These are phyloP conservation scores for Psettodes erumei DNA, from an alignment of 2,113 vertebrate genomes.

Conservation along the genomic window DNA sequence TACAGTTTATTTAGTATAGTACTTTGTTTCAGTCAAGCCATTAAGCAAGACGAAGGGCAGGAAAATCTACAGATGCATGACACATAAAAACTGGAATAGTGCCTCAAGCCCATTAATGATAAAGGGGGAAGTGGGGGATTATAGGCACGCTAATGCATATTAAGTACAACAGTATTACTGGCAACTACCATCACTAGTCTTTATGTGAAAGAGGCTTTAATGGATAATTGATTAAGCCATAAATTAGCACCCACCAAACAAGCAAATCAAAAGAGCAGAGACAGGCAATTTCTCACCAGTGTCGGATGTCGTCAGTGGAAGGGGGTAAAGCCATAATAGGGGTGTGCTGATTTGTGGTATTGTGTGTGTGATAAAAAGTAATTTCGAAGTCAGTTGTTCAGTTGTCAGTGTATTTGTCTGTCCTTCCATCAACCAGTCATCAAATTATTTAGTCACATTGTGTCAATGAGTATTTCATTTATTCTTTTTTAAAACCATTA, in stretches of 20 bases:
- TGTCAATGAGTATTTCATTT: background rate
- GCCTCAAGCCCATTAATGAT: constrained; percentile 65
- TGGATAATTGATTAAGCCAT: constrained; percentile 81
- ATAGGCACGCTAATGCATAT: constrained; percentile 74
- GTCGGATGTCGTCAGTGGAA: constrained; percentile 29
- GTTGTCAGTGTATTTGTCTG: constrained; percentile 4
- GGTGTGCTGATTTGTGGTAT: constrained; percentile 46
- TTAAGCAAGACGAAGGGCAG: constrained; percentile 46
- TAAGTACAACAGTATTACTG: constrained; percentile 70
- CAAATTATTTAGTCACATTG: background rate
- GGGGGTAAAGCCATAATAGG: constrained; percentile 14
- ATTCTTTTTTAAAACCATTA: background rate
- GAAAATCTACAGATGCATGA: constrained; percentile 58
- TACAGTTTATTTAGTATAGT: constrained; percentile 33
- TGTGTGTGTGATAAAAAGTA: constrained; percentile 5
- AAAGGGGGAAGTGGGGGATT: constrained; percentile 65
- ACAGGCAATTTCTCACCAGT: constrained; percentile 59
- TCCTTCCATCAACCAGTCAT: constrained; percentile 10
- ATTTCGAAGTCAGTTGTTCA: constrained; percentile 23
- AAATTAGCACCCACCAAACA: constrained; percentile 77
- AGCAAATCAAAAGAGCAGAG: constrained; percentile 75
- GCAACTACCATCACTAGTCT: constrained; percentile 70
- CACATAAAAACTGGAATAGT: constrained; percentile 66
- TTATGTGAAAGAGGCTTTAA: constrained; percentile 74
- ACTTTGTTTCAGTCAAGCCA: constrained; percentile 32